These are phyloP conservation scores for pig (Sus scrofa) DNA, from an alignment of 2,113 vertebrate genomes.

Conservation along the genomic window DNA sequence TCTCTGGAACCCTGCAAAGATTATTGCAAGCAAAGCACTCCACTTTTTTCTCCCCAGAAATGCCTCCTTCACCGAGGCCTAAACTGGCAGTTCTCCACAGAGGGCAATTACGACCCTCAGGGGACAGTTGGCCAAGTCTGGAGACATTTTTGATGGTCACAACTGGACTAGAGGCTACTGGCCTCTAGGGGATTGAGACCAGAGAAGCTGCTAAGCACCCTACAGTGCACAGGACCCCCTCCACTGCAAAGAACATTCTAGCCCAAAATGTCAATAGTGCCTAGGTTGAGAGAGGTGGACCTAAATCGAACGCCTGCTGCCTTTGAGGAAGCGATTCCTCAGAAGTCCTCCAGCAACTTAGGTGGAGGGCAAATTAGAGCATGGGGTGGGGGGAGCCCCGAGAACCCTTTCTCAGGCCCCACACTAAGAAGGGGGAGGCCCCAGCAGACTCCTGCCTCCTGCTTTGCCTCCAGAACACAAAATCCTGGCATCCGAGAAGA, in stretches of 20 bases:
- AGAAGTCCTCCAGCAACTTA: not conserved
- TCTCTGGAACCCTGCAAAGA: conserved; percentile 67
- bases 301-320: not conserved
- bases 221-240: not conserved
- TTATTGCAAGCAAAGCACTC: conserved; percentile 66
- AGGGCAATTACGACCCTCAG: not conserved
- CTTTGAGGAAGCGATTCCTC: not conserved
- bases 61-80: not conserved
- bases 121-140: not conserved
- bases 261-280: not conserved
- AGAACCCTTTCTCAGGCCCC: conserved; percentile 47
- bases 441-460: not conserved
- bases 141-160: not conserved
- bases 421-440: conserved; percentile 28
- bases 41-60: not conserved
- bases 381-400: not conserved
- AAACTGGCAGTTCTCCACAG: not conserved
- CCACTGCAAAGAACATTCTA: not conserved
- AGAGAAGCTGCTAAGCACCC: not conserved
- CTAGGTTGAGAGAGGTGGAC: not conserved
- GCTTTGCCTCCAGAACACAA: conserved; percentile 67
- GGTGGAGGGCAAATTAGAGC: not conserved
- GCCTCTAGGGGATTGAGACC: not conserved
- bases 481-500: conserved; percentile 76
- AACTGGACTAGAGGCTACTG: not conserved